phyloP scores from a whole-genome alignment of 2,113 vertebrate genomes.

The Brachypteracias leptosomus region DNA sequence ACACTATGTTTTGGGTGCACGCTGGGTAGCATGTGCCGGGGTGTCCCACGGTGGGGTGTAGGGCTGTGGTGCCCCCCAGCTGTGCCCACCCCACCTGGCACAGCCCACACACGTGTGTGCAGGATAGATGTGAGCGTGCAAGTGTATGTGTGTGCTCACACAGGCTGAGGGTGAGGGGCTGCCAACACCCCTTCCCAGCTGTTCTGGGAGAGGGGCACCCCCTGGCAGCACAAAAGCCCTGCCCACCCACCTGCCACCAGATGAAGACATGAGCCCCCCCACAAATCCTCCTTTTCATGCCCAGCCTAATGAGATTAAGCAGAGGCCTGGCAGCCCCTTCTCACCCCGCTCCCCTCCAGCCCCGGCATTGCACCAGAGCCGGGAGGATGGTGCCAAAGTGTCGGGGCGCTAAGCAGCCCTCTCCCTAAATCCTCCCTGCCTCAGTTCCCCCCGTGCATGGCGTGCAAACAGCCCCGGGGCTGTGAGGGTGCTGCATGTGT shows the following conservation, averaged over 20 bases:
- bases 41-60: fast-evolving
- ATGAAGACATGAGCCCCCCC: neutral
- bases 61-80: neutral
- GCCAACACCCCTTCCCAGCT: fast-evolving
- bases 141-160: fast-evolving
- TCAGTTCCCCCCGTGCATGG: neutral
- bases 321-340: neutral
- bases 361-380: neutral
- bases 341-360: neutral
- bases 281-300: constrained; percentile 36
- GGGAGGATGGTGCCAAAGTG: neutral
- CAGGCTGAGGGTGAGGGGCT: neutral
- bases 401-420: fast-evolving
- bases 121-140: neutral
- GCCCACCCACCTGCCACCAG: neutral
- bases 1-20: neutral
- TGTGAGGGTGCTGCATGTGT: fast-evolving
- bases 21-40: fast-evolving
- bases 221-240: neutral
- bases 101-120: neutral
- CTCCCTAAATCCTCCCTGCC: neutral
- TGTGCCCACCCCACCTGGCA: neutral
- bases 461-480: fast-evolving
- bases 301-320: constrained; percentile 58
- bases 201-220: too few relatives aligned